Percentiles rank a stretch among this genome's conserved stretches.
Conservation (phyloP, 1,140 invertebrate species). For the Drosophila suzukii region DNA sequence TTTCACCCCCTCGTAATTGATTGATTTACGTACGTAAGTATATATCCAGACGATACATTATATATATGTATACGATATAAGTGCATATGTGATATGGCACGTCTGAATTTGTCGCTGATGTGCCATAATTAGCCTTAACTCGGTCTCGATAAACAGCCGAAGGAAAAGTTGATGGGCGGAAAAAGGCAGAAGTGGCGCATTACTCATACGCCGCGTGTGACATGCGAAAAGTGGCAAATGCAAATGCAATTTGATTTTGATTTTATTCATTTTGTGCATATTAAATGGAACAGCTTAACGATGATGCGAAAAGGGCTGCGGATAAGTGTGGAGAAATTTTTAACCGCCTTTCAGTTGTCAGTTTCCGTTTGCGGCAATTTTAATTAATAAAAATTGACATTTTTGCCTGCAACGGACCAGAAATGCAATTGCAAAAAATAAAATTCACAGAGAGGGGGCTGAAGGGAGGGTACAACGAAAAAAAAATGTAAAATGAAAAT, state of each 20-base stretch:
- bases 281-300: conserved; percentile 26
- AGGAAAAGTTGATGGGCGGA: background rate
- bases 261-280: conserved; percentile 58
- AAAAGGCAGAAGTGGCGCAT: conserved; percentile 18
- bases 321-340: conserved; percentile 16
- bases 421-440: conserved; percentile 36
- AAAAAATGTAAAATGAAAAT: conserved; percentile 5
- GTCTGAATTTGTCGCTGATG: conserved; percentile 44
- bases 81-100: conserved; percentile 20
- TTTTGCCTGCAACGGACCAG: conserved; percentile 14
- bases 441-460: background rate
- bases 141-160: conserved; percentile 29
- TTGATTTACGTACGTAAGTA: conserved; percentile 17
- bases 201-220: conserved; percentile 31
- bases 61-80: background rate
- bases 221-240: background rate
- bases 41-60: background rate
- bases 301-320: background rate
- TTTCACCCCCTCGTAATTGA: conserved; percentile 16
- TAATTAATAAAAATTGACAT: conserved; percentile 61
- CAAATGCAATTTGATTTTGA: conserved; percentile 54
- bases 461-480: background rate
- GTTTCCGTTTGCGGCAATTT: conserved; percentile 53
- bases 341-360: conserved; percentile 50
- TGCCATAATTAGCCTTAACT: conserved; percentile 52